These are phyloP conservation scores for Plumapathes pennacea DNA, from an alignment of 92 coral and sea anemone species.

Conservation along the genomic window DNA sequence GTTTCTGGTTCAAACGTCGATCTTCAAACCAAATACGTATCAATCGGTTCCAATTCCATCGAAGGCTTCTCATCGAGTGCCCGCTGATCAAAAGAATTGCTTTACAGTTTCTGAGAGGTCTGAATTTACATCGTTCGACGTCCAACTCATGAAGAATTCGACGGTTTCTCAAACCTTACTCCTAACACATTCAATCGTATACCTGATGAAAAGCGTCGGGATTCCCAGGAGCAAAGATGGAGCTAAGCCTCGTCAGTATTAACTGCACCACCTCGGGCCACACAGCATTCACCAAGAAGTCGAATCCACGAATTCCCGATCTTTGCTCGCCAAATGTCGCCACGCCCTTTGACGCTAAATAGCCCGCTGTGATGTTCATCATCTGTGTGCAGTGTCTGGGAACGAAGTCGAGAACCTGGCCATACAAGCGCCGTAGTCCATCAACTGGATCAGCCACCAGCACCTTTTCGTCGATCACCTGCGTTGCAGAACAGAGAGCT, in stretches of 20 bases:
- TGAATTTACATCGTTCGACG: too few species aligned
- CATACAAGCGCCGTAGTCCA: constrained; percentile 63
- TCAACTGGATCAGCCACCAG: constrained; percentile 63
- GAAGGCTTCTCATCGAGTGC: too few species aligned
- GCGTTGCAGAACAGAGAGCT: too few species aligned
- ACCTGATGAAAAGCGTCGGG: constrained; percentile 97
- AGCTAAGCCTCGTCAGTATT: constrained; percentile 70
- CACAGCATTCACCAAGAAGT: constrained; percentile 91
- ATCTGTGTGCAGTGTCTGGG: constrained; percentile 89
- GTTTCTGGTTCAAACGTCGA: too few species aligned
- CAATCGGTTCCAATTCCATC: too few species aligned
- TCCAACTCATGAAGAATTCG: too few species aligned
- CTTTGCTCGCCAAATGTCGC: constrained; percentile 61
- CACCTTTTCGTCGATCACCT: constrained; percentile 70
- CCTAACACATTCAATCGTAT: too few species aligned
- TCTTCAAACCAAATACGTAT: too few species aligned
- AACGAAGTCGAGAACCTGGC: constrained; percentile 87
- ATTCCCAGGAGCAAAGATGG: constrained; percentile 98
- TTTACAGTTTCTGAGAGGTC: too few species aligned
- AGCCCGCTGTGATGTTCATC: constrained; percentile 86
- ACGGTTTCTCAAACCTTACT: too few species aligned
- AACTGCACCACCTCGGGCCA: constrained; percentile 93
- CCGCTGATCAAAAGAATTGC: too few species aligned
- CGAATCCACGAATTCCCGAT: constrained; percentile 88
- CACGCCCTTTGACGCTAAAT: constrained; percentile 62